Percentiles rank a stretch among this genome's conserved stretches.
phyloP scores from a whole-genome alignment of 2,113 vertebrate species.

The Stictonetta naevosa region DNA sequence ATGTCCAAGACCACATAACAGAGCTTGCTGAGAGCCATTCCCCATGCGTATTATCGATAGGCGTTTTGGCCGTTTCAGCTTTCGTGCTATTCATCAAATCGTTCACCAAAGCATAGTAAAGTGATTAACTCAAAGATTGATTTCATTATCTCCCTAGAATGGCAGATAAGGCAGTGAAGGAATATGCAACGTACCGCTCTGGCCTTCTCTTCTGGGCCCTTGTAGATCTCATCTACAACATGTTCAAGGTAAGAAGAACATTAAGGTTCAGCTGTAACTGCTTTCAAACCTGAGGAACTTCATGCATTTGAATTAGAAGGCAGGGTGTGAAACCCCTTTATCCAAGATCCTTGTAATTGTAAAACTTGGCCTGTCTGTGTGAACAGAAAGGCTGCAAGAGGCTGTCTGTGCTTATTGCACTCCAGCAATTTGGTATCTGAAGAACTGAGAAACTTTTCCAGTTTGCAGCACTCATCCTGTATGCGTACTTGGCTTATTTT shows the following conservation, averaged over 20 bases:
- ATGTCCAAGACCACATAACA: background rate
- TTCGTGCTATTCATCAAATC: background rate
- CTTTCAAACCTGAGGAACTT: background rate
- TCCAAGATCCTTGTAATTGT: background rate
- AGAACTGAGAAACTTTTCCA: background rate
- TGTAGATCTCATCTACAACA: slow-evolving; percentile 96
- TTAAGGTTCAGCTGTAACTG: too few relatives aligned
- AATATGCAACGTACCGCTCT: slow-evolving; percentile 92
- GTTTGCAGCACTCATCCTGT: background rate
- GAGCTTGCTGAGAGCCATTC: background rate
- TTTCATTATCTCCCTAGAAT: slow-evolving; percentile 77
- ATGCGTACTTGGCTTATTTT: background rate
- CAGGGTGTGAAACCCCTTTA: background rate
- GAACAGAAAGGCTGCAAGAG: background rate
- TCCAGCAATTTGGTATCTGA: background rate
- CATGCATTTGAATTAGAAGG: fast-evolving
- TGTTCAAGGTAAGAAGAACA: slow-evolving; percentile 88
- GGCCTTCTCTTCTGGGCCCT: slow-evolving; percentile 98
- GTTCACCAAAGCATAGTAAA: background rate
- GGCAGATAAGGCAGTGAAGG: slow-evolving; percentile 92
- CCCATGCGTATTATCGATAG: fast-evolving
- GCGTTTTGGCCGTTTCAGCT: background rate
- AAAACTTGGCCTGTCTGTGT: background rate
- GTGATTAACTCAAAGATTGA: background rate
- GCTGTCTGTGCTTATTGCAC: background rate